phyloP scores from a whole-genome alignment of 2,888 invertebrate species.

The Julus scandinavius region DNA sequence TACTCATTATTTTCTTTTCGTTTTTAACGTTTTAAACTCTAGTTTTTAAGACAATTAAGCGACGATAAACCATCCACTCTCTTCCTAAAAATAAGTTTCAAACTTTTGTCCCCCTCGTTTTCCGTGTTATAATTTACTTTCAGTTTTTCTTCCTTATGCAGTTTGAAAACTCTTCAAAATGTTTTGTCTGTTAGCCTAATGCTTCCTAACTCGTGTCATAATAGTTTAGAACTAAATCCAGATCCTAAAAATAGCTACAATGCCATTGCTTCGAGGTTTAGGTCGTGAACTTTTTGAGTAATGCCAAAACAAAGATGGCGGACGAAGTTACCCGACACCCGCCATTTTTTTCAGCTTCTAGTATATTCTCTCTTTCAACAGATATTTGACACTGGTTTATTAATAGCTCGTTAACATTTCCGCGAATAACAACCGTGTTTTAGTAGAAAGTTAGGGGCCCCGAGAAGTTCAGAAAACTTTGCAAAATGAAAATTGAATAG shows the following conservation, averaged over 20 bases:
- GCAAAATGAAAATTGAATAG: no score
- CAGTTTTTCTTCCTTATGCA: neutral
- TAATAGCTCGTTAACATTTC: neutral
- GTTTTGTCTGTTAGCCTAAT: conserved; percentile 15
- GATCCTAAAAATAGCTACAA: neutral
- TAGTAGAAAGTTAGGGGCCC: neutral
- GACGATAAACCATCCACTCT: neutral
- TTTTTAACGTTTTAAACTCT: neutral
- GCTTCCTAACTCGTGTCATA: conserved; percentile 4
- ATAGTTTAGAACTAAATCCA: neutral
- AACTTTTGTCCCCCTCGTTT: neutral
- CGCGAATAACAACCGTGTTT: neutral
- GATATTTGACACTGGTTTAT: neutral
- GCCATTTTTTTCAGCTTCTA: conserved; percentile 1
- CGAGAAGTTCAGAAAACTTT: no score
- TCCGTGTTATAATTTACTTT: neutral
- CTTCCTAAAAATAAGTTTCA: neutral
- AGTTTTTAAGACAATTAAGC: neutral
- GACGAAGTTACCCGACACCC: neutral
- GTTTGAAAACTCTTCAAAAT: neutral
- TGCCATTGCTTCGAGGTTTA: conserved; percentile 27
- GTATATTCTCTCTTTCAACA: neutral
- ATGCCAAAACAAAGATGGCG: conserved; percentile 21
- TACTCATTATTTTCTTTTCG: neutral
- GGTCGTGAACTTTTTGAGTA: neutral